phyloP scores from a whole-genome alignment of 2,113 vertebrate genomes.

The Rhizomys pruinosus region DNA sequence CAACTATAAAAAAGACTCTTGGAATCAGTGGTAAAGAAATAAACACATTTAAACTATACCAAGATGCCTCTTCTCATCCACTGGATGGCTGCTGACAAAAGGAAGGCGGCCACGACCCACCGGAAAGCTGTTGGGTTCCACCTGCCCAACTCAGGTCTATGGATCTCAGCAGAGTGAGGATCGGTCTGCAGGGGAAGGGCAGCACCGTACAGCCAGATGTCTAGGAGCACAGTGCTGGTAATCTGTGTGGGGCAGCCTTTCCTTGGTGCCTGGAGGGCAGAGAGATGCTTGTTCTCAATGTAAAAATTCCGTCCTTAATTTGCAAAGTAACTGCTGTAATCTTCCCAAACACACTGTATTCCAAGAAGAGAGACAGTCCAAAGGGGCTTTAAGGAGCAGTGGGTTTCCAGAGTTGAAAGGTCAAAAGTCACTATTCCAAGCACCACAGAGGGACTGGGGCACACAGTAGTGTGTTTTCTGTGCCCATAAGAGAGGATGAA shows the following conservation, averaged over 20 bases:
- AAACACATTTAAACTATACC: fast-evolving
- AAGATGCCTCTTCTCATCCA: fast-evolving
- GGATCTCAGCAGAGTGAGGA: fast-evolving
- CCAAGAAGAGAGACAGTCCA: fast-evolving
- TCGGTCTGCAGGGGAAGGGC: fast-evolving
- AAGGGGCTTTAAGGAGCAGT: fast-evolving
- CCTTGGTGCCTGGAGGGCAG: fast-evolving
- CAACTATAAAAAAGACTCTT: not conserved
- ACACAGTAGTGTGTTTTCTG: fast-evolving
- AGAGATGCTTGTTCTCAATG: not conserved
- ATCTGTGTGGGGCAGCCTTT: fast-evolving
- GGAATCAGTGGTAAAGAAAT: not conserved
- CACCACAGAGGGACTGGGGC: too few relatives aligned
- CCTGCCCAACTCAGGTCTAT: fast-evolving
- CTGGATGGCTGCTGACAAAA: fast-evolving
- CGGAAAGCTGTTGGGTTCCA: fast-evolving
- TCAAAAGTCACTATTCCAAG: fast-evolving
- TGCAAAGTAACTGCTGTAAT: not conserved
- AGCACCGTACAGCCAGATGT: fast-evolving
- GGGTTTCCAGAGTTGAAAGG: not conserved
- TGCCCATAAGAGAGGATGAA: not conserved
- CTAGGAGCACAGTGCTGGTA: fast-evolving
- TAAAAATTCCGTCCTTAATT: not conserved
- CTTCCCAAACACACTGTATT: fast-evolving
- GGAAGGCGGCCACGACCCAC: fast-evolving